These are phyloP conservation scores for Drosophila littoralis DNA, from an alignment of 1,140 invertebrate species.

Conservation along the genomic window DNA sequence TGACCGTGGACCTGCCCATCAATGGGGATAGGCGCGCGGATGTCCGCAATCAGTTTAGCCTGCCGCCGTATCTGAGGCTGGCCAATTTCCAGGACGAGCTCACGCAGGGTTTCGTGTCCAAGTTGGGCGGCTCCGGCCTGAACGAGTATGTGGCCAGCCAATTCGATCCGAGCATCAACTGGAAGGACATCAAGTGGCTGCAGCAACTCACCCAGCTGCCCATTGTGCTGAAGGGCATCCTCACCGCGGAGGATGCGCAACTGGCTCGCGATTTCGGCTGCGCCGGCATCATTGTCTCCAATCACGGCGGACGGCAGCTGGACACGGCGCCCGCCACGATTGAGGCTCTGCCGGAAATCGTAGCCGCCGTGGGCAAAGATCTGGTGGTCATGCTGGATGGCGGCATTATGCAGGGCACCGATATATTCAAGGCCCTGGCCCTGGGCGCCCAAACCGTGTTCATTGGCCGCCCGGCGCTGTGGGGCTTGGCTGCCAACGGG, in stretches of 20 bases:
- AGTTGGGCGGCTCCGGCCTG: slow-evolving; percentile 88
- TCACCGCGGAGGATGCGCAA: slow-evolving; percentile 94
- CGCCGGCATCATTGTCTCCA: slow-evolving; percentile 93
- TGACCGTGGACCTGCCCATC: slow-evolving; percentile 95
- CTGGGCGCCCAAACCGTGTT: slow-evolving; percentile 96
- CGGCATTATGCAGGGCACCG: slow-evolving; percentile 93
- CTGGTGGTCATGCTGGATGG: slow-evolving; percentile 96
- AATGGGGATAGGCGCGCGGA: slow-evolving; percentile 93
- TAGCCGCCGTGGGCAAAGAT: slow-evolving; percentile 89
- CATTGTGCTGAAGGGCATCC: slow-evolving; percentile 94
- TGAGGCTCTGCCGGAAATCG: slow-evolving; percentile 93
- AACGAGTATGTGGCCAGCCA: slow-evolving; percentile 90
- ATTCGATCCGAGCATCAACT: slow-evolving; percentile 92
- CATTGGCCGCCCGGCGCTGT: slow-evolving; percentile 94
- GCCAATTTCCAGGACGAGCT: slow-evolving; percentile 89
- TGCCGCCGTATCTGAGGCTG: slow-evolving; percentile 91
- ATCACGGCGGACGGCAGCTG: slow-evolving; percentile 95
- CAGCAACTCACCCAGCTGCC: slow-evolving; percentile 92
- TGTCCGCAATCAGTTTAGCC: slow-evolving; percentile 91
- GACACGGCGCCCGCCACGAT: slow-evolving; percentile 94
- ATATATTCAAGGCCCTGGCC: slow-evolving; percentile 96
- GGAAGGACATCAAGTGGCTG: slow-evolving; percentile 94
- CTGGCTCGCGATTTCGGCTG: slow-evolving; percentile 90
- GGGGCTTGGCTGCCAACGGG: slow-evolving; percentile 92
- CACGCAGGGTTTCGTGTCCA: slow-evolving; percentile 85